Conservation (phyloP, 2,888 invertebrate genomes). For the Xylota sylvarum region DNA sequence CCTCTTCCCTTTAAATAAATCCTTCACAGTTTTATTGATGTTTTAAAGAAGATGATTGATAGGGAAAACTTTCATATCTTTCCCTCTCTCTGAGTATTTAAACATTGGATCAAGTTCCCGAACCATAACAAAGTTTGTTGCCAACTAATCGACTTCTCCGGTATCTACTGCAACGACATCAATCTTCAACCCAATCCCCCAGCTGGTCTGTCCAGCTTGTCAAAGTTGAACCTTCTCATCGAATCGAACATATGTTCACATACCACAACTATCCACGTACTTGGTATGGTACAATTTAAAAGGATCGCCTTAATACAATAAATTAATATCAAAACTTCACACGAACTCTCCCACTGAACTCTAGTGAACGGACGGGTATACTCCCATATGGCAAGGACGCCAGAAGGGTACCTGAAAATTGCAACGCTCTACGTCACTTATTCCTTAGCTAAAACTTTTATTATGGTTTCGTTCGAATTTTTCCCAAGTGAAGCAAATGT, state of each 20-base stretch:
- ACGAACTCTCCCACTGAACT: background rate
- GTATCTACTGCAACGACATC: background rate
- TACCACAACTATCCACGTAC: background rate
- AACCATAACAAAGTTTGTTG: background rate
- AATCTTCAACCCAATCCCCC: background rate
- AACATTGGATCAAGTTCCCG: background rate
- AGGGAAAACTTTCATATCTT: too few species aligned
- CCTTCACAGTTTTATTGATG: too few species aligned
- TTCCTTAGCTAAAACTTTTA: slow-evolving; percentile 53
- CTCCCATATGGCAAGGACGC: slow-evolving; percentile 1
- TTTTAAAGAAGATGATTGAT: too few species aligned
- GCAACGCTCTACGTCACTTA: slow-evolving; percentile 48
- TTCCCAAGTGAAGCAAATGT: background rate
- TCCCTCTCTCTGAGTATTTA: background rate
- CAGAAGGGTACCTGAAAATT: slow-evolving; percentile 9
- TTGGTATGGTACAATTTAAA: slow-evolving; percentile 4
- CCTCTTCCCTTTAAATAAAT: too few species aligned
- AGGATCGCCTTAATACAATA: slow-evolving; percentile 7
- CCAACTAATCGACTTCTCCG: background rate
- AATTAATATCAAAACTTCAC: slow-evolving; percentile 53
- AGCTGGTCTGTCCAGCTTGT: background rate
- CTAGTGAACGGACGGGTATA: slow-evolving; percentile 5
- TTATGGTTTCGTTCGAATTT: slow-evolving; percentile 24
- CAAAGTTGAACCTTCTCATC: background rate
- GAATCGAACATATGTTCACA: background rate